Evolutionary conservation across 2,888 invertebrate species (phyloP).

Genomic region (Andricus quercusramuli): DNA sequence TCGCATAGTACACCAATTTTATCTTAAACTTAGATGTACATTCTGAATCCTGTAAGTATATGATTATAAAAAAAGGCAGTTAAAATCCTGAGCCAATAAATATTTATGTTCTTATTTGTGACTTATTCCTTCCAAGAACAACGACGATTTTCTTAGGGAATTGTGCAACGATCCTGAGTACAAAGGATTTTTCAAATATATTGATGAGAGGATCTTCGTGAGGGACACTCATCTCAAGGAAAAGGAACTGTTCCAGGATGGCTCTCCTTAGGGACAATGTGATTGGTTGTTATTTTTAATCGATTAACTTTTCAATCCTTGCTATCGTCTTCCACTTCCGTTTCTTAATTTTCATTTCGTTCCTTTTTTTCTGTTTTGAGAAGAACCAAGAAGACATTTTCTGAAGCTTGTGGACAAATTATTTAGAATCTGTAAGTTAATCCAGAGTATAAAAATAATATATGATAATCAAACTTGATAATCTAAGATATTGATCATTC

Average conservation of each 20-base stretch:
- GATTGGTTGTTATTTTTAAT: slow-evolving; percentile 15
- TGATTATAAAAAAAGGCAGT: slow-evolving; percentile 1
- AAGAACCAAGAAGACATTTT: neutral
- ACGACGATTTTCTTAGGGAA: neutral
- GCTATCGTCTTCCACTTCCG: slow-evolving; percentile 13
- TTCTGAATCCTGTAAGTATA: slow-evolving; percentile 17
- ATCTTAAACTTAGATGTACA: slow-evolving; percentile 4
- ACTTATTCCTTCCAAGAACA: neutral
- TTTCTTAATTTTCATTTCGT: neutral
- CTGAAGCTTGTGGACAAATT: neutral
- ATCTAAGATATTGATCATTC: neutral
- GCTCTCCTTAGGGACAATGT: slow-evolving; percentile 6
- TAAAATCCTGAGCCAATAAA: slow-evolving; percentile 13
- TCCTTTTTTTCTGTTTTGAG: neutral
- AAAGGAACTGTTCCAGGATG: neutral
- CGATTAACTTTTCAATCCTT: slow-evolving; percentile 12
- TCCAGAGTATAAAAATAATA: neutral
- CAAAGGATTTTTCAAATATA: neutral
- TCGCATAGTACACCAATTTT: neutral
- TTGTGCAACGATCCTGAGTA: neutral
- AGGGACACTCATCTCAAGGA: slow-evolving; percentile 11
- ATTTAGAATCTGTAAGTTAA: neutral
- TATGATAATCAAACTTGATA: neutral
- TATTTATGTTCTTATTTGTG: slow-evolving; percentile 22
- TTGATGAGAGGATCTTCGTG: slow-evolving; percentile 7